Conservation (phyloP, 2,113 vertebrate species). For the Phalacrocorax carbo region DNA sequence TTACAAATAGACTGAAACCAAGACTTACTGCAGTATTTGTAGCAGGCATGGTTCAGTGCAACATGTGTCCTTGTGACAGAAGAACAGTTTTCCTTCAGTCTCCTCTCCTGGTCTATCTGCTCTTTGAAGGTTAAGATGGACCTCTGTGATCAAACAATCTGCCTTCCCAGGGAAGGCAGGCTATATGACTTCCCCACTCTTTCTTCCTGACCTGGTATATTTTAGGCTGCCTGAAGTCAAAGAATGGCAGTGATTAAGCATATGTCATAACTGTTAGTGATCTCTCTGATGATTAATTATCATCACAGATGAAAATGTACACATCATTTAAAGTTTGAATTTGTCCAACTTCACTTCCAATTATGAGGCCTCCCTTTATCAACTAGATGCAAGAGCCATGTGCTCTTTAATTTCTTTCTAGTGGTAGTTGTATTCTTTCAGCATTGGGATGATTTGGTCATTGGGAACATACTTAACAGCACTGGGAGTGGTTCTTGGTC, state of each 20-base stretch:
- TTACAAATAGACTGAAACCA: background rate
- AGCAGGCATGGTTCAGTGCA: background rate
- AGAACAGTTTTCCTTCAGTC: background rate
- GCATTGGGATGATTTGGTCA: background rate
- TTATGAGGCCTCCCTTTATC: background rate
- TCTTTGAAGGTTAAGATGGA: background rate
- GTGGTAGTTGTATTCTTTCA: background rate
- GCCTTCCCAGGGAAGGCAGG: background rate
- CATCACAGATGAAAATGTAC: rapidly evolving
- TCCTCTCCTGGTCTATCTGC: background rate
- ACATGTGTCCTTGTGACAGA: background rate
- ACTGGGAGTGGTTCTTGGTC: background rate
- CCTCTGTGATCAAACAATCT: background rate
- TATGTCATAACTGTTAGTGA: background rate
- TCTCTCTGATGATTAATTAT: background rate
- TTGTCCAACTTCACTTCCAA: background rate
- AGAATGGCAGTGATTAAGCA: background rate
- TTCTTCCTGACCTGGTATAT: background rate
- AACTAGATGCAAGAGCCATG: background rate
- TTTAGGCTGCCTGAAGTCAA: background rate
- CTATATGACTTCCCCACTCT: background rate
- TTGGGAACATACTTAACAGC: background rate
- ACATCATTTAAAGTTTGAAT: background rate
- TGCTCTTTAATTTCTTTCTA: background rate
- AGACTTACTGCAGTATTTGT: background rate